Base-by-base conservation (phyloP, 1,140 invertebrate species). In the Lordiphosa mommai region DNA sequence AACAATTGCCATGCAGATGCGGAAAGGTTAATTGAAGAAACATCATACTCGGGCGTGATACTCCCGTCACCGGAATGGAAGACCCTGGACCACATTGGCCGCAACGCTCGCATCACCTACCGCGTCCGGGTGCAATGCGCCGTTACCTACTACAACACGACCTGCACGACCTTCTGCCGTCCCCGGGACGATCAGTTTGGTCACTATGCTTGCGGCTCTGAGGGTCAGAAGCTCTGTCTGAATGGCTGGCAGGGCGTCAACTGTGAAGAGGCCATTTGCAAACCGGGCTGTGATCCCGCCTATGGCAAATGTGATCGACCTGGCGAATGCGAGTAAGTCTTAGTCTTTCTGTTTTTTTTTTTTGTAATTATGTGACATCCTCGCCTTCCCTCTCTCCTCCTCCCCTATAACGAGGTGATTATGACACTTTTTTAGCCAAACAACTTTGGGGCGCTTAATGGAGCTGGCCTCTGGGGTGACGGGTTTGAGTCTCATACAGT, bases 141-240 rank as follows among this genome's bases (percentile, higher is more conserved):
- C 88, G 92, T 92, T 72, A 94, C 98, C 90, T 98, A 99, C 90
- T 98, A 97, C 92, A 98, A 98, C 86, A 93, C 95, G 70, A 96
- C 95, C 38, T 99, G 97, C 91, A 96, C 95, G 68, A 96, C 95
- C 86, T 95, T 97, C 86, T 99, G 97, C 90, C 92, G 95, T 49
- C 94, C 96, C 41, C 91, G 97, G 40, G 93, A 98, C 90, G 97
- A 98, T 90, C 93, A 94, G 86, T 98, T 98, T 89, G 97, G 97
- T 13, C 97, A 99, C 91, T 98, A 97, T 90, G 93, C 92, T 47
- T 99, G 97, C 91, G 93, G 94, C 66, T 90, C 93, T 44, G 93
- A 94, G 88, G 97, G 97, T 56, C 94, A 97, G 89, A 97, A 97
- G 89, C 93, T 94, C 38, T 99, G 97, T 90, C 93, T 97, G 67